Percentiles rank a stretch among this genome's conserved stretches.
phyloP scores from a whole-genome alignment of 1,140 invertebrate genomes.

The Drosophila pallidifrons region DNA sequence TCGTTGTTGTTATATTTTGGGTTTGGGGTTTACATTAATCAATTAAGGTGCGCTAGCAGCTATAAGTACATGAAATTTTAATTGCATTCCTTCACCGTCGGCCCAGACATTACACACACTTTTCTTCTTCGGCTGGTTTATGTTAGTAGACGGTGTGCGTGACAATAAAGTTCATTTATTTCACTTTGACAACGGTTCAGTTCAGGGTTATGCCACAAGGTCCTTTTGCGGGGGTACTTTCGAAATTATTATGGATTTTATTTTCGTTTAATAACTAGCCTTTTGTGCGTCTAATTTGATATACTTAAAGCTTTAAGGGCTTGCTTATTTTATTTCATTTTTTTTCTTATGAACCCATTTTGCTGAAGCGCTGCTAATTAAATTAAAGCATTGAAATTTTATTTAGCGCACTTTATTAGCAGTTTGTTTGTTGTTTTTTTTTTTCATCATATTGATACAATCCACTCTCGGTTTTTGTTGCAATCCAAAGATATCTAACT shows the following conservation, averaged over 20 bases:
- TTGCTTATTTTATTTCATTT: background rate
- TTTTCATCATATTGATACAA: too few species aligned
- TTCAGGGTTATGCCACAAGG: slow-evolving; percentile 16
- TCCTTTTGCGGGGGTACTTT: slow-evolving; percentile 1
- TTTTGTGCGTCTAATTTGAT: background rate
- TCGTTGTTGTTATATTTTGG: background rate
- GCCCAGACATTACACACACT: slow-evolving; percentile 25
- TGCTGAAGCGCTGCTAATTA: too few species aligned
- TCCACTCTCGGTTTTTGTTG: too few species aligned
- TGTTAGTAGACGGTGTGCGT: slow-evolving; percentile 39
- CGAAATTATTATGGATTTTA: slow-evolving; percentile 8
- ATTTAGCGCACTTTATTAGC: background rate
- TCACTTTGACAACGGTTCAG: slow-evolving; percentile 27
- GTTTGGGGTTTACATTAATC: slow-evolving; percentile 48
- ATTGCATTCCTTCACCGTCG: slow-evolving; percentile 39
- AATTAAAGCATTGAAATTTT: background rate
- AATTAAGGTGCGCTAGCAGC: slow-evolving; percentile 40
- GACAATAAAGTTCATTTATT: slow-evolving; percentile 53
- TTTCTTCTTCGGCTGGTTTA: background rate
- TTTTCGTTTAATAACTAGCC: slow-evolving; percentile 17
- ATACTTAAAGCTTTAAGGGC: background rate
- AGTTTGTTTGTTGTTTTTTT: too few species aligned
- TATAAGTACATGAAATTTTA: slow-evolving; percentile 52
- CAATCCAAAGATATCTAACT: too few species aligned
- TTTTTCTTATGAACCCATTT: too few species aligned